Evolutionary conservation across 1,140 invertebrate genomes (phyloP), one percentile per base, ranked within the genome.

Genomic region (Zaprionus lachaisei): DNA sequence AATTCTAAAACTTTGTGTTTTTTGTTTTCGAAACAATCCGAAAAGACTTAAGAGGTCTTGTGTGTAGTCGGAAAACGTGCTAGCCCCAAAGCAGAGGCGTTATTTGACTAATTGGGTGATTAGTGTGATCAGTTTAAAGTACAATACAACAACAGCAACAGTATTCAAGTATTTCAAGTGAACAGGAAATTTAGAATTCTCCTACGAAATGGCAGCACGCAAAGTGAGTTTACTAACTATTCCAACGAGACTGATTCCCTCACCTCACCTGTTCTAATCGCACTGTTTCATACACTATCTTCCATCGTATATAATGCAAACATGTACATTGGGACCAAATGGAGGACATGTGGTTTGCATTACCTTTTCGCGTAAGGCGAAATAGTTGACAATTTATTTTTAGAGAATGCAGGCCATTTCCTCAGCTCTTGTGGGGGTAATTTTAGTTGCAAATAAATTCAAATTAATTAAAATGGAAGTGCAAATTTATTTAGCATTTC

Each of bases 381-480:
- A 89, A 78, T 83, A 83, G 81, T 79, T 90, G 85, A 71, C 79
- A 85, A 82, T 74, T 90, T 89, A 89, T 89, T 89, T 89, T 77
- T 89, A 89, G 84, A 71, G 68, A 55, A 38, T 57, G 51, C 61
- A 41, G 55, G 38, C 63, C 62, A 82, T 80, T 73, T 68, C 54
- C 56, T 68, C 58, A 62, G 49, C 26, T 31, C 22, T 71, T 75
- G 74, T 76, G 66, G 81, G 80, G 89, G 79, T 79, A 74, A 81
- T 74, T 83, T 84, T 90, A 90, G 85, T 90, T 82, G 72, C 77
- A 80, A 80, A 90, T 90, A 90, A 90, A 90, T 90, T 90, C 65
- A 77, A 90, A 82, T 85, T 90, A 90, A 90, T 90, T 90, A 82
- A 90, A 90, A 80, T 90, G 85, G 85, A 90, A 90, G 86, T 85